phyloP scores from a whole-genome alignment of 1,140 invertebrate species.

The Hyphantria cunea region DNA sequence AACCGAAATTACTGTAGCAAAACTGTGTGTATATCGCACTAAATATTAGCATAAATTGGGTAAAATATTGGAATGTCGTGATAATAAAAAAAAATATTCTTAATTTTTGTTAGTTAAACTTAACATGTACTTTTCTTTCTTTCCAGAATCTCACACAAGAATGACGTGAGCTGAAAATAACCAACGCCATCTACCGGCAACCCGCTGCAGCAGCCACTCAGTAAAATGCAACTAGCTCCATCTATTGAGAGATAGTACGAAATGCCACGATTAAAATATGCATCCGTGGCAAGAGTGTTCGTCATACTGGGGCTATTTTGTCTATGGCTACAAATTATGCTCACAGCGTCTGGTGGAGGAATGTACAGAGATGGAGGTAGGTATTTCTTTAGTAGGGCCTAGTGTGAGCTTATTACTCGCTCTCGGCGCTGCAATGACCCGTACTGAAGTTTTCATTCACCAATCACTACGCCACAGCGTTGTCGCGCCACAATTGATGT shows the following conservation, averaged over 20 bases:
- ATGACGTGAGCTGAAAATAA: slow-evolving; percentile 9
- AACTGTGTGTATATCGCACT: no score
- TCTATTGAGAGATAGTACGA: slow-evolving; percentile 30
- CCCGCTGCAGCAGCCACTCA: slow-evolving; percentile 16
- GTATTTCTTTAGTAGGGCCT: no score
- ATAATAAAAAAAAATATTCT: no score
- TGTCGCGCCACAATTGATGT: no score
- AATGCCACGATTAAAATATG: slow-evolving; percentile 71
- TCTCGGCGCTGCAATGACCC: no score
- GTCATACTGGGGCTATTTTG: slow-evolving; percentile 67
- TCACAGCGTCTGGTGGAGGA: slow-evolving; percentile 54
- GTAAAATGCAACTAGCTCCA: slow-evolving; percentile 38
- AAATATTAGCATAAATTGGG: no score
- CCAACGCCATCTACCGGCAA: slow-evolving; percentile 30
- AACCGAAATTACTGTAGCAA: no score
- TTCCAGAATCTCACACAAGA: slow-evolving; percentile 12
- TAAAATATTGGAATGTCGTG: no score
- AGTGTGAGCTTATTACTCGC: no score
- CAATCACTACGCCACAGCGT: no score
- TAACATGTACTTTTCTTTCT: slow-evolving; percentile 3
- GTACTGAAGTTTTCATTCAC: no score
- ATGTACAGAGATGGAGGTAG: slow-evolving; percentile 66
- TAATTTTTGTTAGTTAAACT: no score
- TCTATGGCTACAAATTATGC: slow-evolving; percentile 72
- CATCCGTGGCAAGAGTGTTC: slow-evolving; percentile 58